Evolutionary conservation across 2,797 vertebrate species (phyloP).

Genomic region (Galago senegalensis): DNA sequence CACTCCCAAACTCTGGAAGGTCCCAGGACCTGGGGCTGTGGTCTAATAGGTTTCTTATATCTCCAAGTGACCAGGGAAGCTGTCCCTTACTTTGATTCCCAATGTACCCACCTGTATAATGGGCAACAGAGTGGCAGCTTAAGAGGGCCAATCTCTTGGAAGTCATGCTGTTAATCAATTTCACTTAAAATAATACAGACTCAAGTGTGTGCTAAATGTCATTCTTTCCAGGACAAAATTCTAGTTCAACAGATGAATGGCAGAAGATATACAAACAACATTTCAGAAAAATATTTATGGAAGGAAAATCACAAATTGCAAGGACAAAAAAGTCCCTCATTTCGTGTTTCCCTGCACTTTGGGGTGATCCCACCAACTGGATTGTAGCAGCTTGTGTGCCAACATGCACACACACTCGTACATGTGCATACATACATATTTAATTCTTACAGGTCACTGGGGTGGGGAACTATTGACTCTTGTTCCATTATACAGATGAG

Average conservation of each 20-base stretch:
- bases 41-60: too few relatives aligned
- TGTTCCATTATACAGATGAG: neutral
- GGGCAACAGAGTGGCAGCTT: too few relatives aligned
- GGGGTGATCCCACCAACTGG: neutral
- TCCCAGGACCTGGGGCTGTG: neutral
- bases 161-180: neutral
- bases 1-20: neutral
- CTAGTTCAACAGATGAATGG: neutral
- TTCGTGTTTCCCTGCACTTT: neutral
- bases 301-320: neutral
- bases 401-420: too few relatives aligned
- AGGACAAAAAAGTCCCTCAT: neutral
- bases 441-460: neutral
- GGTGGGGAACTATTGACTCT: too few relatives aligned
- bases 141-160: neutral
- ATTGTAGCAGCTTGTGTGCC: neutral
- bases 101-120: neutral
- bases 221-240: neutral
- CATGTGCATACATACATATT: neutral
- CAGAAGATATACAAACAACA: neutral
- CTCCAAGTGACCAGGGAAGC: neutral
- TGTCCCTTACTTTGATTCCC: neutral
- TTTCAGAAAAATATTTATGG: neutral
- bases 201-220: neutral
- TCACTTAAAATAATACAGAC: neutral